A percentile compares a stretch with the other conserved stretches of the same genome.
Conservation (phyloP, 2,113 vertebrate species). For the Pterophyllum scalare region DNA sequence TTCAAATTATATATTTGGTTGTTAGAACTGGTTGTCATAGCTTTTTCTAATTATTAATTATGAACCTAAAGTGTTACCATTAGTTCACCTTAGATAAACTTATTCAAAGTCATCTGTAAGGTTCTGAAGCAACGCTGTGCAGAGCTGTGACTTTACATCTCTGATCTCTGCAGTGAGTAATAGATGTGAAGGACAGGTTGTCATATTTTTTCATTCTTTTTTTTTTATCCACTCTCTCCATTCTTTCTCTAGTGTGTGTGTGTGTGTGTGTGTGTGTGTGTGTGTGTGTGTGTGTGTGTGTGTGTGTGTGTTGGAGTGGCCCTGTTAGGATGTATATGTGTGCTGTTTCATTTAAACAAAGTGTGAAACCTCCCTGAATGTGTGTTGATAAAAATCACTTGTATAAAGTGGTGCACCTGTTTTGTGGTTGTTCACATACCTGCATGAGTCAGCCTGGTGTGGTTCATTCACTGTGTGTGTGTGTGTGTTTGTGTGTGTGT, state of each 20-base stretch:
- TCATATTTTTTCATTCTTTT: constrained; percentile 26
- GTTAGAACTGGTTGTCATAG: background rate
- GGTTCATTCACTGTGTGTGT: background rate
- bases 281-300: background rate
- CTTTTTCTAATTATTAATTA: background rate
- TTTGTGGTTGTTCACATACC: background rate
- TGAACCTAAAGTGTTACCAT: background rate
- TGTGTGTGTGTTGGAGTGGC: background rate
- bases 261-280: constrained; percentile 5
- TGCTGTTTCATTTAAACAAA: too few species aligned
- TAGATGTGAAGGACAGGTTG: constrained; percentile 42
- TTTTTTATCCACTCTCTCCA: background rate
- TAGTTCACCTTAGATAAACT: background rate
- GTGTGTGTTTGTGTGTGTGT: background rate
- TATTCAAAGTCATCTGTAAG: background rate
- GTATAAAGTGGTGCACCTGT: background rate
- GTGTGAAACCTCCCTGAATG: background rate
- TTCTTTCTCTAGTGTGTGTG: constrained; percentile 9
- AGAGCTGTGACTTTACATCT: background rate
- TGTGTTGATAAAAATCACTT: background rate
- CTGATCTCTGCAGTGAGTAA: constrained; percentile 33
- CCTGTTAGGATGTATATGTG: background rate
- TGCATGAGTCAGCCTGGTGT: background rate
- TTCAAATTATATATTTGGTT: background rate
- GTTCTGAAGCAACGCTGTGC: background rate